Evolutionary conservation across 2,888 invertebrate species (phyloP).

Genomic region (Euspilapteryx auroguttella): DNA sequence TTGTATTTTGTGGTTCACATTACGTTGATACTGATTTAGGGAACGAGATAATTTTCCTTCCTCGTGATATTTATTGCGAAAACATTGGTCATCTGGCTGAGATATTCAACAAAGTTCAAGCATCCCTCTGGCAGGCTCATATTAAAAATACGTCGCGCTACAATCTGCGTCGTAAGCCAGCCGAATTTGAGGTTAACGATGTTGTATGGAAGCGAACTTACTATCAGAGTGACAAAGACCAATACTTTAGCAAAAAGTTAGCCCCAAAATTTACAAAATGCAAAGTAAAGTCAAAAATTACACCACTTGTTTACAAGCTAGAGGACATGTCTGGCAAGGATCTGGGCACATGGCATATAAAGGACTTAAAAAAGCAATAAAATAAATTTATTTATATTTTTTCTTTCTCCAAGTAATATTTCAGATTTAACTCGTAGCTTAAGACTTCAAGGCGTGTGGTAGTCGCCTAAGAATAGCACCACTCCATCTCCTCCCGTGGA

Average conservation of each 20-base stretch:
- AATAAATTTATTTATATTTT: too few relatives aligned
- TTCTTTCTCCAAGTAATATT: too few relatives aligned
- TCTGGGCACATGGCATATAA: not conserved
- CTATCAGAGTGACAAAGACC: slow-evolving; percentile 5
- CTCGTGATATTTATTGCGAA: slow-evolving; percentile 6
- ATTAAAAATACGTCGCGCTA: slow-evolving; percentile 2
- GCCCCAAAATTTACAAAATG: slow-evolving; percentile 4
- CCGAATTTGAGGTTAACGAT: slow-evolving; percentile 4
- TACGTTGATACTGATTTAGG: slow-evolving; percentile 1
- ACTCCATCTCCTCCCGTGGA: too few relatives aligned
- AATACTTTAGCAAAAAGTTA: slow-evolving; percentile 6
- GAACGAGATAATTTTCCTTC: slow-evolving; percentile 1
- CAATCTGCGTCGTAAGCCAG: slow-evolving; percentile 2
- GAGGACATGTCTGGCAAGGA: slow-evolving; percentile 1
- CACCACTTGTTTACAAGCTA: too few relatives aligned
- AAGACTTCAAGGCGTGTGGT: too few relatives aligned
- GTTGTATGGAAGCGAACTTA: slow-evolving; percentile 5
- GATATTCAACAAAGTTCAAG: slow-evolving; percentile 5
- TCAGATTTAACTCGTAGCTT: too few relatives aligned
- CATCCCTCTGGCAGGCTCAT: slow-evolving; percentile 2
- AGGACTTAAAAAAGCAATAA: not conserved
- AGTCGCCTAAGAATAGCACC: too few relatives aligned
- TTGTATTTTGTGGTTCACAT: slow-evolving; percentile 5
- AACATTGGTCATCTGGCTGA: slow-evolving; percentile 3
- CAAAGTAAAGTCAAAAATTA: not conserved